Percentiles rank a stretch among this genome's conserved stretches.
These are phyloP conservation scores for Carterocephalus palaemon DNA, from an alignment of 2,888 invertebrate species.

Conservation along the genomic window DNA sequence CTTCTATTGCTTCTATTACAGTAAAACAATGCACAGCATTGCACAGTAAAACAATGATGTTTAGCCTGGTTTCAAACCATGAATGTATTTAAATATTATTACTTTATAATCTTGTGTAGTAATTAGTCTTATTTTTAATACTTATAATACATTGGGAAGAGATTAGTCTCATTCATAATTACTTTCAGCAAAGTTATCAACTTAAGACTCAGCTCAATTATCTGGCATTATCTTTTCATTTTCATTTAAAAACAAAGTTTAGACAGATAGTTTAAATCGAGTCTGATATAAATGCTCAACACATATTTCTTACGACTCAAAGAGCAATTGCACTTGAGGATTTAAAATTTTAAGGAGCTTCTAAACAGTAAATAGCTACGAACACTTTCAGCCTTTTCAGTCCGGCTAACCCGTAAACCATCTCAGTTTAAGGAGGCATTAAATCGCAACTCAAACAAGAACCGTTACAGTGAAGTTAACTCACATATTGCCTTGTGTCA, in stretches of 20 bases:
- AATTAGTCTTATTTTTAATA: no score
- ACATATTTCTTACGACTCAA: constrained; percentile 4
- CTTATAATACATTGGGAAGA: constrained; percentile 25
- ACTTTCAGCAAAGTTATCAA: background rate
- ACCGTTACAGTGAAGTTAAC: constrained; percentile 77
- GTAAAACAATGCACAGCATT: constrained; percentile 23
- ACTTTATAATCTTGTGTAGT: no score
- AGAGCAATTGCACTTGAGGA: constrained; percentile 45
- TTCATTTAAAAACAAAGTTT: no score
- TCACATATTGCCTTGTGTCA: constrained; percentile 80
- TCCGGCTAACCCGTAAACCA: constrained; percentile 77
- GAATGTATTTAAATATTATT: no score
- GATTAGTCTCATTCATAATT: background rate
- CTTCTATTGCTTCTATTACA: constrained; percentile 31
- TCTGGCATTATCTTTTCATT: no score
- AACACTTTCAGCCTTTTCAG: constrained; percentile 73
- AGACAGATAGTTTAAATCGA: no score
- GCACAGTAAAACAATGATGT: constrained; percentile 5
- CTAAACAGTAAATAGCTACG: constrained; percentile 69
- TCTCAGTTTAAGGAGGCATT: constrained; percentile 79
- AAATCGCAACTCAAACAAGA: constrained; percentile 79
- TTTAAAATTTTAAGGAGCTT: constrained; percentile 71
- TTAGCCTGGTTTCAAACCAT: no score
- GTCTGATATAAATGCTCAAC: no score
- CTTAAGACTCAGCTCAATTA: no score